Evolutionary conservation across 2,113 vertebrate genomes (phyloP), one percentile per base, ranked within the genome.

Genomic region (Panthera tigris): DNA sequence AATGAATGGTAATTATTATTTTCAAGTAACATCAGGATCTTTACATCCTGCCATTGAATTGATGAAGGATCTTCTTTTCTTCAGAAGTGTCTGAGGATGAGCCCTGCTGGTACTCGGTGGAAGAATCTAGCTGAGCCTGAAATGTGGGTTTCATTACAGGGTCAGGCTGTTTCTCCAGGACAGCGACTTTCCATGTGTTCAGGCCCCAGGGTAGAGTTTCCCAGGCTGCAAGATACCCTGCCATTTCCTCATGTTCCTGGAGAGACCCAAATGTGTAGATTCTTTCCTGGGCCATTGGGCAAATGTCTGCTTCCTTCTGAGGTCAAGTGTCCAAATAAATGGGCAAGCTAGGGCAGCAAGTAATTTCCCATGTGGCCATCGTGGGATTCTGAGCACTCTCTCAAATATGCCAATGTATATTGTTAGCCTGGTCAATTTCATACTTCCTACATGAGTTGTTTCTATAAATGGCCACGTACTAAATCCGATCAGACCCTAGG

Each of bases 391-490:
- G n/a, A 18, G 57, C 39, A 1, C 5, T 5, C 48, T 82, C 68
- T 61, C 31, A 45, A 29, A 10, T 0, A 23, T 1, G 25, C 4
- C 7, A 3, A 0, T 13, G 50, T 0, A 0, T 8, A 0, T 2
- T 0, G 41, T 4, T 8, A 16, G 11, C 36, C 19, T 9, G n/a
- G 21, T 19, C 45, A 7, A 0, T 3, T 39, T 7, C 27, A 0
- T 33, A 7, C 65, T 48, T 52, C 52, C 65, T 41, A 25, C 31
- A 2, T 0, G 5, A 10, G 3, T 2, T 0, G 1, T 13, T 68
- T 76, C 52, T 83, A 9, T 52, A 45, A 14, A 13, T 18, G 29
- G 31, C 29, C 7, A 0, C 0, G 29, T 1, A 10, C 48, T 2
- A 25, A 66, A 8, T 15, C 15, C 9, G 0, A 0, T 1, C 1